These are phyloP conservation scores for Drosophila insularis DNA, from an alignment of 1,140 invertebrate genomes.

Conservation along the genomic window DNA sequence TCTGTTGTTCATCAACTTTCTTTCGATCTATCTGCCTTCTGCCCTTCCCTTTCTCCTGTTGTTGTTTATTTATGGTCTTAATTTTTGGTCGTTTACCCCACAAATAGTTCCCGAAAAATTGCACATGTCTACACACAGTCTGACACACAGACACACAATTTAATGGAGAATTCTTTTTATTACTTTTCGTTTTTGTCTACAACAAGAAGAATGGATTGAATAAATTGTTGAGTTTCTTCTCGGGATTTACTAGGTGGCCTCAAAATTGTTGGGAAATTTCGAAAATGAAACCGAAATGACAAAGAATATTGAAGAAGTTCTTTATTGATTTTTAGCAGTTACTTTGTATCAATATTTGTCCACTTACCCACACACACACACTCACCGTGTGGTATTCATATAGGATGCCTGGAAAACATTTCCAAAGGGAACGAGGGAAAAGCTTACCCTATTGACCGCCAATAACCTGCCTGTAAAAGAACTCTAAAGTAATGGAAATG, in stretches of 20 bases:
- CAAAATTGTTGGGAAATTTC: neutral
- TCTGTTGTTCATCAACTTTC: conserved; percentile 8
- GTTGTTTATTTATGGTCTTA: conserved; percentile 69
- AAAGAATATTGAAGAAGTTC: neutral
- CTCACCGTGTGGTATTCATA: no score
- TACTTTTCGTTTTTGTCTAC: conserved; percentile 10
- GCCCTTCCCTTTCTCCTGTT: neutral
- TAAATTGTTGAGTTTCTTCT: conserved; percentile 18
- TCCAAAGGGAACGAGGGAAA: no score
- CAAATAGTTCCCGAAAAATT: conserved; percentile 74
- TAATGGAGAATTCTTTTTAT: neutral
- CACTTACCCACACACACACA: no score
- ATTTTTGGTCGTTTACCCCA: conserved; percentile 71
- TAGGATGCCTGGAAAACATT: no score
- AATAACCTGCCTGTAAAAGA: no score
- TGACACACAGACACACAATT: conserved; percentile 12
- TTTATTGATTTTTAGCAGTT: neutral
- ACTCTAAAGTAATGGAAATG: no score
- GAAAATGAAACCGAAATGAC: conserved; percentile 1
- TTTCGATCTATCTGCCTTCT: conserved; percentile 4
- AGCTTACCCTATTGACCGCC: no score
- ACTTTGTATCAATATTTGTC: neutral
- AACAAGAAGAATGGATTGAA: conserved; percentile 7
- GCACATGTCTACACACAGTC: conserved; percentile 67
- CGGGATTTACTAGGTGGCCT: conserved; percentile 46